A percentile compares a stretch with the other conserved stretches of the same genome.
Evolutionary conservation across 2,113 vertebrate genomes (phyloP).

Genomic region (Rhinopomastus cyanomelas): DNA sequence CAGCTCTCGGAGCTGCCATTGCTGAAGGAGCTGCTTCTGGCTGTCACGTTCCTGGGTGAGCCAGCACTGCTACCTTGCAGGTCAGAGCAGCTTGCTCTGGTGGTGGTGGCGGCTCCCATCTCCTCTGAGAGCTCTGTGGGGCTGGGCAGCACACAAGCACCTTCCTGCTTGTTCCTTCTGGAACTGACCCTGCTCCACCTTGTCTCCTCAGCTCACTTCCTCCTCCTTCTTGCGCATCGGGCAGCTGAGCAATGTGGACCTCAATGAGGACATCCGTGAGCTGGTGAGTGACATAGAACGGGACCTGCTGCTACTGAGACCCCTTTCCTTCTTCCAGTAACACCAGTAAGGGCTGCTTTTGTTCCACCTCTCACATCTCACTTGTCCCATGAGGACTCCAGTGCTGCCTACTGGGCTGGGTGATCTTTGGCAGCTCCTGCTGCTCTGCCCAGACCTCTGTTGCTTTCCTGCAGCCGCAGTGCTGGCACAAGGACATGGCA

Average conservation of each 20-base stretch:
- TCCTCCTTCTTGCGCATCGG: slow-evolving; percentile 80
- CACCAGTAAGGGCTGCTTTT: neutral
- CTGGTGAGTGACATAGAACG: slow-evolving; percentile 59
- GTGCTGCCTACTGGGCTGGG: neutral
- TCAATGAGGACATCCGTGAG: slow-evolving; percentile 80
- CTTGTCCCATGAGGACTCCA: neutral
- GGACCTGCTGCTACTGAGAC: accelerated
- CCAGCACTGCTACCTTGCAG: neutral
- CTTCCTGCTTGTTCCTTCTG: accelerated
- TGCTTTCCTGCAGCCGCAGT: neutral
- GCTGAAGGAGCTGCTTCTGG: accelerated
- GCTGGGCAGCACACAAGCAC: accelerated
- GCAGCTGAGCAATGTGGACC: slow-evolving; percentile 90
- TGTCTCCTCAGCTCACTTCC: slow-evolving; percentile 74
- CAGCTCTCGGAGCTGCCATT: neutral
- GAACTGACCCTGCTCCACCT: neutral
- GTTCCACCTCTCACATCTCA: accelerated
- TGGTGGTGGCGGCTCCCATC: neutral
- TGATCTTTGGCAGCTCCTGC: neutral
- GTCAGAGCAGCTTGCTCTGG: neutral
- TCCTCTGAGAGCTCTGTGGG: accelerated
- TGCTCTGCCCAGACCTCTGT: neutral
- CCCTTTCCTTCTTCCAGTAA: neutral
- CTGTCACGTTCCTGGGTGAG: neutral
- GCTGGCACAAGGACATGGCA: accelerated